These are phyloP conservation scores for Sakesphorus luctuosus DNA, from an alignment of 2,113 vertebrate species.

Conservation along the genomic window DNA sequence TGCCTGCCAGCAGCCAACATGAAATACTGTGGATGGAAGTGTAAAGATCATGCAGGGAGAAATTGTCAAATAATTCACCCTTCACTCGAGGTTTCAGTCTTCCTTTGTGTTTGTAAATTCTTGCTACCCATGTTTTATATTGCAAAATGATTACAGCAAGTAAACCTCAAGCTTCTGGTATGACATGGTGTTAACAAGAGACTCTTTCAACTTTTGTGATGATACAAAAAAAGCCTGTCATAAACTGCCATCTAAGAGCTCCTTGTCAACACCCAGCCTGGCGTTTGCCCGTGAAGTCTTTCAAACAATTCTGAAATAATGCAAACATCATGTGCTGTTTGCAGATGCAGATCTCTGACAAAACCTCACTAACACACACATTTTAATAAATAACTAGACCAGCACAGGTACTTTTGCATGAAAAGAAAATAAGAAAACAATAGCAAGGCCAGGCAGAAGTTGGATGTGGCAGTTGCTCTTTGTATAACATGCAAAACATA, in stretches of 20 bases:
- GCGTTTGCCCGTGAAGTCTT: fast-evolving
- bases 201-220: background rate
- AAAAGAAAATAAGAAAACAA: background rate
- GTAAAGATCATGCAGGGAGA: background rate
- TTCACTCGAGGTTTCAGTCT: background rate
- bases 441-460: background rate
- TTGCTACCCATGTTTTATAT: background rate
- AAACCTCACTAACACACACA: background rate
- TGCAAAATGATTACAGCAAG: background rate
- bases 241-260: background rate
- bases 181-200: conserved; percentile 19
- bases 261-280: background rate
- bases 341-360: background rate
- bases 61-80: background rate
- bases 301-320: background rate
- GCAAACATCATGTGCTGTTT: background rate
- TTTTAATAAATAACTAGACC: background rate
- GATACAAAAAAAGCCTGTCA: background rate
- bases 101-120: background rate
- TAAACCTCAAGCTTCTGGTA: background rate
- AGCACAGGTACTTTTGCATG: background rate
- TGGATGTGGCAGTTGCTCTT: background rate
- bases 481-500: background rate
- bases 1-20: background rate
- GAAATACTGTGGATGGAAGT: background rate